Evolutionary conservation across 37 sponge, comb jelly and placozoan species (phyloP).

Genomic region (Crambe crambe): DNA sequence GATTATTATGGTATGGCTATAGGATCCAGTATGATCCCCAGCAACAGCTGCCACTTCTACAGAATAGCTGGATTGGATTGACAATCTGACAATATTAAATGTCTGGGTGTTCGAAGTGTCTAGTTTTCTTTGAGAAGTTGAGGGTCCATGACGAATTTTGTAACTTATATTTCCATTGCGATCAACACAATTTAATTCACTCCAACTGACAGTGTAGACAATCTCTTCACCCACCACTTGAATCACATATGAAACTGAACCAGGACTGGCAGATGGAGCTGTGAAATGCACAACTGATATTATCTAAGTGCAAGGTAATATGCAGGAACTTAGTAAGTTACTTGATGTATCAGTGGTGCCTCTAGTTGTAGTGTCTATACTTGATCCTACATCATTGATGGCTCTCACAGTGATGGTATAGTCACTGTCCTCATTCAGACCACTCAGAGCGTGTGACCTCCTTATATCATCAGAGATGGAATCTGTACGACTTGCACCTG

Average conservation of each 20-base stretch:
- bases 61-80: background rate
- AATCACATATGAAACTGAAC: background rate
- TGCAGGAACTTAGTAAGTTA: too few relatives aligned
- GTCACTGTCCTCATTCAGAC: constrained; percentile 8
- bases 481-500: background rate
- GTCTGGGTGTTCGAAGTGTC: background rate
- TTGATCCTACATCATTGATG: constrained; percentile 2
- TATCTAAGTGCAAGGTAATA: background rate
- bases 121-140: background rate
- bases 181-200: constrained; percentile 15
- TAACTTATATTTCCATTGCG: constrained; percentile 39
- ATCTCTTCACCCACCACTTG: background rate
- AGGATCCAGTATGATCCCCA: constrained; percentile 9
- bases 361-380: background rate
- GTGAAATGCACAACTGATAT: background rate
- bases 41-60: constrained; percentile 21
- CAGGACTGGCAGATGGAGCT: constrained; percentile 36
- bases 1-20: background rate
- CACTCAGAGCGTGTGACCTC: background rate
- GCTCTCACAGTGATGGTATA: constrained; percentile 16
- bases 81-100: background rate
- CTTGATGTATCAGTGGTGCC: background rate
- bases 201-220: constrained; percentile 22
- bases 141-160: constrained; percentile 12
- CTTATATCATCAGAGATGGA: background rate